Percentiles rank a stretch among this genome's conserved stretches.
Evolutionary conservation across 2,888 invertebrate species (phyloP).

Genomic region (Bruchidius siliquastri): DNA sequence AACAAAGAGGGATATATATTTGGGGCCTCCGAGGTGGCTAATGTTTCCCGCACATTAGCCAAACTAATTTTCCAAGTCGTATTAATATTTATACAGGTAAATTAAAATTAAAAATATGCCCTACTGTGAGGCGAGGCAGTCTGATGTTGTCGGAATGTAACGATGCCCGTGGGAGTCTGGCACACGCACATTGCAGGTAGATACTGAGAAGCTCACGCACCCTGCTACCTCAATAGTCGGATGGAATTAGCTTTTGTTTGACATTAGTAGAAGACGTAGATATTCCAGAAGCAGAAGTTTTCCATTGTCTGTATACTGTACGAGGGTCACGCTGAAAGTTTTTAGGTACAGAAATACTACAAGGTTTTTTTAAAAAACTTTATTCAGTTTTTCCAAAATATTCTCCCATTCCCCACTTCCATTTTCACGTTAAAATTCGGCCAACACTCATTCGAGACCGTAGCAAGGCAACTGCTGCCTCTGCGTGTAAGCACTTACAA

Average conservation of each 20-base stretch:
- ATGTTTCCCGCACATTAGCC: neutral
- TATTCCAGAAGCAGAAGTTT: no score
- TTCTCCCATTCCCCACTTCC: no score
- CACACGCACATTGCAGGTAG: neutral
- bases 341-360: no score
- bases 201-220: neutral
- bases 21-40: neutral
- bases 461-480: no score
- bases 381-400: no score
- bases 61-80: neutral
- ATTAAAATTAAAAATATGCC: neutral
- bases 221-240: neutral
- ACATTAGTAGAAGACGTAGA: no score
- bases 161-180: neutral
- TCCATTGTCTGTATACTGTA: no score
- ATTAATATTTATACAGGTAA: neutral
- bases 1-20: neutral
- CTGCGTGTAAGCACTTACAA: no score
- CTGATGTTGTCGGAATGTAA: neutral
- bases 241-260: neutral
- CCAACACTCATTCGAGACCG: no score
- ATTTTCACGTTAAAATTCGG: no score
- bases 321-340: no score
- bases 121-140: neutral
- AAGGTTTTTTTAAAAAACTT: no score